These are phyloP conservation scores for Heliconius eleuchia DNA, from an alignment of 1,140 invertebrate genomes.

Conservation along the genomic window DNA sequence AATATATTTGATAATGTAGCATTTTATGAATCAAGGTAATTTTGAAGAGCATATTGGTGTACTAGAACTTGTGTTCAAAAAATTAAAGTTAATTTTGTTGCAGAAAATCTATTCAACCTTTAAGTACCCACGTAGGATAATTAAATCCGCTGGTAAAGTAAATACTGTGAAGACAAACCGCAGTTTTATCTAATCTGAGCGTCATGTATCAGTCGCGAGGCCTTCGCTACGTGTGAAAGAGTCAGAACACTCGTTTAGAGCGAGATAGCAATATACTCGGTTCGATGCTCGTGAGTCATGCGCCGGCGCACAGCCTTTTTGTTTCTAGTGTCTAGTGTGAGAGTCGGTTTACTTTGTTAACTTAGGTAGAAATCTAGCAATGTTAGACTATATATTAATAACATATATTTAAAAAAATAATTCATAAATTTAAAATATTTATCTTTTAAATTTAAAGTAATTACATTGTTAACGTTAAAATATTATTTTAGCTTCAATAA, in stretches of 20 bases:
- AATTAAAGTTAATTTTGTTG: not conserved
- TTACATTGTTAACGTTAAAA: no score
- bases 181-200: conserved; percentile 35
- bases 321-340: conserved; percentile 39
- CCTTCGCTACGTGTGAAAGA: conserved; percentile 35
- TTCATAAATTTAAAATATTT: no score
- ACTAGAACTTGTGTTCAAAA: not conserved
- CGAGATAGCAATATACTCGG: conserved; percentile 49
- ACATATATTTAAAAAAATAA: not conserved
- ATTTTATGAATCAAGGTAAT: not conserved
- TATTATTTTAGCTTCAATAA: no score
- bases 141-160: conserved; percentile 29
- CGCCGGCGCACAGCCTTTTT: conserved; percentile 52
- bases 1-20: no score
- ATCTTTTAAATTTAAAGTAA: no score
- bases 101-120: conserved; percentile 4
- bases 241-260: conserved; percentile 55
- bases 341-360: conserved; percentile 36
- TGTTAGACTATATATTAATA: not conserved
- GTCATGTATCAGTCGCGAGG: conserved; percentile 34
- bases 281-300: conserved; percentile 67
- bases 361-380: not conserved
- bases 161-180: conserved; percentile 35
- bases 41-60: not conserved
- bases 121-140: conserved; percentile 15